Conservation (phyloP, 2,888 invertebrate genomes). For the Sarcophaga carnaria region DNA sequence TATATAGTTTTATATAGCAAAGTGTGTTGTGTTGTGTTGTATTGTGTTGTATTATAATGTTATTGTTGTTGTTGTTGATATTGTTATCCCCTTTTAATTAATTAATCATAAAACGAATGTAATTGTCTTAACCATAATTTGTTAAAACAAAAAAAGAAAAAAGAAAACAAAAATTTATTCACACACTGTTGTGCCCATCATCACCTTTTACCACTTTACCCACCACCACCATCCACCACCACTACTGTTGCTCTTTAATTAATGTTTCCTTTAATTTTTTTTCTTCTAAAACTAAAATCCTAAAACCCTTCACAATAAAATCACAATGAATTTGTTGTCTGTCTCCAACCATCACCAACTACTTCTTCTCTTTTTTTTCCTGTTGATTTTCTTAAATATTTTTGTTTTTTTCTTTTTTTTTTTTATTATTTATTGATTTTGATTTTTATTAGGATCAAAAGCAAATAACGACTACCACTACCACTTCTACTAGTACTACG, state of each 20-base stretch:
- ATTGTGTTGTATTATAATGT: not conserved
- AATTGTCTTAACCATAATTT: not conserved
- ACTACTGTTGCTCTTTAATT: constrained; percentile 8
- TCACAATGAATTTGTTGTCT: too few species aligned
- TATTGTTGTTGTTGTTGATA: not conserved
- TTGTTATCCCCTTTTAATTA: not conserved
- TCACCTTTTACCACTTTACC: too few species aligned
- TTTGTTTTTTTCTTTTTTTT: constrained; percentile 74
- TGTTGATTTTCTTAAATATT: not conserved
- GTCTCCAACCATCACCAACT: too few species aligned
- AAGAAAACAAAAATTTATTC: constrained; percentile 30
- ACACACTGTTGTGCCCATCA: constrained; percentile 53
- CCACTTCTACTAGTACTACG: too few species aligned
- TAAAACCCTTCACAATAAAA: too few species aligned
- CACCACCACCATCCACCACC: too few species aligned
- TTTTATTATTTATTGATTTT: constrained; percentile 62
- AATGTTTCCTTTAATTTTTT: constrained; percentile 46
- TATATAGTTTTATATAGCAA: too few species aligned
- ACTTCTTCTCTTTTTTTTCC: too few species aligned
- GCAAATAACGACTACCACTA: constrained; percentile 54
- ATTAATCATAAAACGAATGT: not conserved
- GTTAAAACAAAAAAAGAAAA: too few species aligned
- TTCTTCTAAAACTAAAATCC: constrained; percentile 3
- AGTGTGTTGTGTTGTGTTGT: too few species aligned
- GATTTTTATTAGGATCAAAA: constrained; percentile 77